Base-by-base conservation (phyloP, 2,888 invertebrate species). In the Penaeus monodon region DNA sequence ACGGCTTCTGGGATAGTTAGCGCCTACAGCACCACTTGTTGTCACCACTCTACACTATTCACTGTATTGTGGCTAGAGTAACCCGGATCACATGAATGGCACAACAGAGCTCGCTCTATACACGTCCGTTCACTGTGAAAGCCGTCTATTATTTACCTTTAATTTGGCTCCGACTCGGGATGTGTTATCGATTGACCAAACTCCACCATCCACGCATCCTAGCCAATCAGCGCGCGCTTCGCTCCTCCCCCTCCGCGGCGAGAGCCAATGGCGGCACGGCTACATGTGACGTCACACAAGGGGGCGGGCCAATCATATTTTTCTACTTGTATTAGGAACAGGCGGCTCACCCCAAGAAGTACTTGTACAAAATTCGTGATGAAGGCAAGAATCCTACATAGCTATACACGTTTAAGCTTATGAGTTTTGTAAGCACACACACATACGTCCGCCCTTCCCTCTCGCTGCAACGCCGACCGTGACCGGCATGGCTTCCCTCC, bases 71-170 rank as follows among this genome's bases (percentile, higher is more conserved):
- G 81, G 81, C 81, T 79, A 81, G 85, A 77, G 85, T 81, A 82
- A 77, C 82, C 49, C 85, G 70, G 85, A 81, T 80, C 89, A 89
- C 89, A 88, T 88, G 88, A 89, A 89, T 89, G 86, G 86, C 88
- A 88, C 88, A 84, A 88, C 88, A 89, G 89, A 89, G 89, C 88
- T 66, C 78, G 85, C 86, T 88, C 89, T 89, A 89, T 89, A 88
- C 89, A 89, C 89, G 89, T 89, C 89, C 88, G 88, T 85, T 88
- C 89, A 89, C 89, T 89, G 89, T 89, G 89, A 89, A 89, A 89
- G 89, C 88, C 89, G 86, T 89, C 89, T 89, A 89, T 89, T 89
- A 89, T 89, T 89, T 89, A 89, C 89, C 89, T 89, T 89, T 89
- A 89, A 89, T 89, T 89, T 89, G 86, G 86, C 85, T 84, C 86